Conservation (phyloP, 2,113 vertebrate genomes). For the Colinus virginianus region DNA sequence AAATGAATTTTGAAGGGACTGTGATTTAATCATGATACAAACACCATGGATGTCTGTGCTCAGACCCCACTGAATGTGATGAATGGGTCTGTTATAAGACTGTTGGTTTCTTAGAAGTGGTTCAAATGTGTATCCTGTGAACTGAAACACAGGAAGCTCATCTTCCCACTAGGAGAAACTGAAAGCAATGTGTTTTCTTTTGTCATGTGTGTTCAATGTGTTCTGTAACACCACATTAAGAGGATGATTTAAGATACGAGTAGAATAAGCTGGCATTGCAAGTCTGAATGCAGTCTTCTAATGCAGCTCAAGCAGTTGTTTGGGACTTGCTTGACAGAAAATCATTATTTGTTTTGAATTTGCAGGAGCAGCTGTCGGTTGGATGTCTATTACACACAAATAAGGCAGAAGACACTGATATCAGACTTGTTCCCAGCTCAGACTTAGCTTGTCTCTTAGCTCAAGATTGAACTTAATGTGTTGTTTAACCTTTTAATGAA, state of each 20-base stretch:
- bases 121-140: not conserved
- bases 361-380: not conserved
- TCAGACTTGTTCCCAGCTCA: not conserved
- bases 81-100: not conserved
- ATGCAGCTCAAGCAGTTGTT: not conserved
- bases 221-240: not conserved
- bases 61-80: not conserved
- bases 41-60: not conserved
- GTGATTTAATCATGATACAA: not conserved
- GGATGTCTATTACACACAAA: not conserved
- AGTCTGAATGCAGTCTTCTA: not conserved
- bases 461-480: not conserved
- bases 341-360: conserved; percentile 5
- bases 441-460: not conserved
- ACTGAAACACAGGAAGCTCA: not conserved
- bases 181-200: not conserved
- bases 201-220: not conserved
- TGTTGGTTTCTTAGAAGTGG: not conserved
- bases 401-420: not conserved
- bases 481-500: not conserved
- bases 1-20: not conserved
- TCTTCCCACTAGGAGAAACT: not conserved
- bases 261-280: not conserved
- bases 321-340: conserved; percentile 14
- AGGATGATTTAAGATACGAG: not conserved